These are phyloP conservation scores for Collichthys lucidus DNA, from an alignment of 2,113 vertebrate genomes.

Conservation along the genomic window DNA sequence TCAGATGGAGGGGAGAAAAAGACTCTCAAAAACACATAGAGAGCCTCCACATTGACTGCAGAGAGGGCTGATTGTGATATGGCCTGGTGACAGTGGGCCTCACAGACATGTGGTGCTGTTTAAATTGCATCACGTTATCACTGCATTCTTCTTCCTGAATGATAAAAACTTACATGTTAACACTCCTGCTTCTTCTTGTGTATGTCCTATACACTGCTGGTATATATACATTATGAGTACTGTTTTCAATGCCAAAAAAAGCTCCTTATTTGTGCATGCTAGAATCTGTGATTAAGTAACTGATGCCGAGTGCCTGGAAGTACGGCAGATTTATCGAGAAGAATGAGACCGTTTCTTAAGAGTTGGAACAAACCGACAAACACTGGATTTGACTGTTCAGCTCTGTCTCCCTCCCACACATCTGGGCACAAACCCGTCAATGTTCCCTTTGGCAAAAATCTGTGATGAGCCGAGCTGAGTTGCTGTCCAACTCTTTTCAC, in stretches of 20 bases:
- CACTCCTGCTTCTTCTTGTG: conserved; percentile 29
- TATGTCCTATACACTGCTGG: background rate
- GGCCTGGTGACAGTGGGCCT: conserved; percentile 56
- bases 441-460: conserved; percentile 62
- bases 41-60: conserved; percentile 67
- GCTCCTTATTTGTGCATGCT: conserved; percentile 20
- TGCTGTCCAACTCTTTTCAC: conserved; percentile 39
- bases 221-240: background rate
- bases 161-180: conserved; percentile 52
- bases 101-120: conserved; percentile 56
- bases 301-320: conserved; percentile 61
- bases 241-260: conserved; percentile 7
- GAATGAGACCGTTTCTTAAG: conserved; percentile 52
- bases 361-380: conserved; percentile 56
- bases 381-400: conserved; percentile 61
- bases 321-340: conserved; percentile 59
- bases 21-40: conserved; percentile 59
- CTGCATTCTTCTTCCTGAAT: conserved; percentile 29
- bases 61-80: conserved; percentile 63
- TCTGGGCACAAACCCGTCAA: conserved; percentile 76
- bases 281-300: conserved; percentile 37
- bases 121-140: conserved; percentile 57
- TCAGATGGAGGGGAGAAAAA: conserved; percentile 54
- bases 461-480: conserved; percentile 44
- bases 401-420: conserved; percentile 67